phyloP scores from a whole-genome alignment of 2,888 invertebrate genomes.

The Caenorhabditis angaria region DNA sequence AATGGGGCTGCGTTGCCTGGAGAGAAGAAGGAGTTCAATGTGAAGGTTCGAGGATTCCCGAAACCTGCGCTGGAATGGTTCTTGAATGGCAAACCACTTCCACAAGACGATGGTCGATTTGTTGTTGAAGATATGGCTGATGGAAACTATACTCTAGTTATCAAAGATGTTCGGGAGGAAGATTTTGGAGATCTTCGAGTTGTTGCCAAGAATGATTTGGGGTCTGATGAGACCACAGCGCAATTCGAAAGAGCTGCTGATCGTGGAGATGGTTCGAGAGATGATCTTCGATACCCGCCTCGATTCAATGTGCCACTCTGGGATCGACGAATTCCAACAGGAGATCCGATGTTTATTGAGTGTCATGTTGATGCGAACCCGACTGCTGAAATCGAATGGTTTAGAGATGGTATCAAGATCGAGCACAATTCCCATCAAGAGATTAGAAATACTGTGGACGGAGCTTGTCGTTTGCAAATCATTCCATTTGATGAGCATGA shows the following conservation, averaged over 20 bases:
- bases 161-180: constrained; percentile 80
- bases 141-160: constrained; percentile 83
- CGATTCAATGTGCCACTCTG: constrained; percentile 83
- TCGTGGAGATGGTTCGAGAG: constrained; percentile 40
- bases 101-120: constrained; percentile 55
- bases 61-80: constrained; percentile 74
- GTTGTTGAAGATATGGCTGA: constrained; percentile 74
- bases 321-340: constrained; percentile 75
- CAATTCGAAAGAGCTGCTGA: constrained; percentile 50
- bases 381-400: constrained; percentile 63
- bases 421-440: constrained; percentile 54
- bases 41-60: constrained; percentile 74
- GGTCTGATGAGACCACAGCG: constrained; percentile 77
- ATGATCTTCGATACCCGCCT: constrained; percentile 77
- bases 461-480: constrained; percentile 69
- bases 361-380: constrained; percentile 72
- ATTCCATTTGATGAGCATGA: constrained; percentile 73
- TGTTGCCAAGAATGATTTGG: constrained; percentile 81
- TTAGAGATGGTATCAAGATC: constrained; percentile 74
- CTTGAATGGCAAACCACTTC: constrained; percentile 61
- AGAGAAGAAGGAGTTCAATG: constrained; percentile 78
- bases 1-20: constrained; percentile 77
- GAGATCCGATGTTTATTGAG: constrained; percentile 67
- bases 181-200: constrained; percentile 79
- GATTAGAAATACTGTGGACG: constrained; percentile 67